Conservation (phyloP, 2,888 invertebrate genomes). For the Patella pellucida region DNA sequence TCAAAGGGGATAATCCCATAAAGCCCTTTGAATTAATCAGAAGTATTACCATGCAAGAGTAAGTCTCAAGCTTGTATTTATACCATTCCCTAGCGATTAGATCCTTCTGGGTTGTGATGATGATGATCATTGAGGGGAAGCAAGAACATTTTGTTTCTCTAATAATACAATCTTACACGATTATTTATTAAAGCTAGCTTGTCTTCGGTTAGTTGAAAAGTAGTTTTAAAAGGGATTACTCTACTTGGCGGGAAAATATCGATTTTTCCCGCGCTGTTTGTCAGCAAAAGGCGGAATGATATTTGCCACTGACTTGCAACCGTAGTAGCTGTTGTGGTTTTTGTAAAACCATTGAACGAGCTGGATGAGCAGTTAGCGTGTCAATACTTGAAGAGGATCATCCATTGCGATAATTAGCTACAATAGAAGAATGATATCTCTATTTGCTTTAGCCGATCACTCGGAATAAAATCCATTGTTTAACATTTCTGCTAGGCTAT, state of each 20-base stretch:
- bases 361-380: conserved; percentile 10
- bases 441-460: conserved; percentile 21
- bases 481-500: background rate
- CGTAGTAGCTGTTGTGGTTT: background rate
- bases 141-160: background rate
- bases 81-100: too few relatives aligned
- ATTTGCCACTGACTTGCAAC: too few relatives aligned
- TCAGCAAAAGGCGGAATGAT: too few relatives aligned
- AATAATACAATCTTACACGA: conserved; percentile 8
- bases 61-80: too few relatives aligned
- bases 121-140: too few relatives aligned
- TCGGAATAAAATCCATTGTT: conserved; percentile 14
- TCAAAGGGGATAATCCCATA: too few relatives aligned
- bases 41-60: too few relatives aligned
- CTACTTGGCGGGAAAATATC: background rate
- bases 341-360: conserved; percentile 9
- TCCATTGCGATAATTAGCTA: conserved; percentile 22
- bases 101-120: too few relatives aligned
- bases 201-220: background rate
- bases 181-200: background rate
- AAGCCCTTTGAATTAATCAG: too few relatives aligned
- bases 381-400: conserved; percentile 10
- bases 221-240: background rate
- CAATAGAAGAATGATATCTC: conserved; percentile 28
- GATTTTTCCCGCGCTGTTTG: background rate